Conservation (phyloP, 2,888 invertebrate genomes). For the Megalurothrips usitatus region DNA sequence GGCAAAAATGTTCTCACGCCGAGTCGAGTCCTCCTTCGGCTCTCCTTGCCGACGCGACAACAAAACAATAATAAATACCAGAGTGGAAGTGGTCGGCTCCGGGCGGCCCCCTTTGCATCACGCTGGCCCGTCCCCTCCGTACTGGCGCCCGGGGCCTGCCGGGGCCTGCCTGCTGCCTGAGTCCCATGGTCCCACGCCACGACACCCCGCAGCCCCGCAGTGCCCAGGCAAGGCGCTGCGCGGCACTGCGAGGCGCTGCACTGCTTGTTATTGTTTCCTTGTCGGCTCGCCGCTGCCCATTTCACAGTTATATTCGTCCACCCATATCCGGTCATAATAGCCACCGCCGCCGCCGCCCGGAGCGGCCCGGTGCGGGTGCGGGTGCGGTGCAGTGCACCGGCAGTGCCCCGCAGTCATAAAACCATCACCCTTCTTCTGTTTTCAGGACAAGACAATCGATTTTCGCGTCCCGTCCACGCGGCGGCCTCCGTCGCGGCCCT, state of each 20-base stretch:
- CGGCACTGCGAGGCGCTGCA: background rate
- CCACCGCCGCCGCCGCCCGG: background rate
- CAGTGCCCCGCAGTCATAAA: background rate
- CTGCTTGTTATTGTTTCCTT: background rate
- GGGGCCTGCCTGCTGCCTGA: background rate
- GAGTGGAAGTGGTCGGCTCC: too few species aligned
- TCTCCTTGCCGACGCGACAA: too few species aligned
- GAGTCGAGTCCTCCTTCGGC: too few species aligned
- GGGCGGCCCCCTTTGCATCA: too few species aligned
- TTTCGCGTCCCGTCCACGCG: background rate
- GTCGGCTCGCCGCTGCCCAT: background rate
- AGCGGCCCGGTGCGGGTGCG: background rate
- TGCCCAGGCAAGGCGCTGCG: background rate
- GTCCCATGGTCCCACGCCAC: background rate
- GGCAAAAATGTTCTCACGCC: too few species aligned
- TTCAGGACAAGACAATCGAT: background rate
- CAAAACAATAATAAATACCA: too few species aligned
- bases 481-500: background rate
- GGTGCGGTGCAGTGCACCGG: background rate
- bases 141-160: background rate
- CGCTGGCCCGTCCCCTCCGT: background rate
- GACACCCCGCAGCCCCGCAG: background rate
- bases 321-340: constrained; percentile 17
- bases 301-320: constrained; percentile 19
- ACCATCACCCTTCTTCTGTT: constrained; percentile 22